A percentile compares a stretch with the other conserved stretches of the same genome.
Conservation (phyloP, 1,140 invertebrate species). For the Pararge aegeria region DNA sequence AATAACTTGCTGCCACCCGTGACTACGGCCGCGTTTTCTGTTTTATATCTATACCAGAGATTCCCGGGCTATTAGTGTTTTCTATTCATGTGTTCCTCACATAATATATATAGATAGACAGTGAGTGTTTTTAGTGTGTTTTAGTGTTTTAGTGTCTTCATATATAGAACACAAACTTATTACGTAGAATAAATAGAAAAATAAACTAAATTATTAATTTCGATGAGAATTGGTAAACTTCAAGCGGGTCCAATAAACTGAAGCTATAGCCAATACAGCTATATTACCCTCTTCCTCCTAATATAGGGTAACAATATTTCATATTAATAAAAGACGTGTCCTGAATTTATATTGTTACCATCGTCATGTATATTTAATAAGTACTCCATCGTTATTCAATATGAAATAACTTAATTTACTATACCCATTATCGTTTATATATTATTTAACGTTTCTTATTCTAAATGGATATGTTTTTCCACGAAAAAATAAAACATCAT, state of each 20-base stretch:
- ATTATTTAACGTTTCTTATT: not conserved
- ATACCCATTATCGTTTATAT: not conserved
- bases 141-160: too few species aligned
- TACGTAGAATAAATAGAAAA: not conserved
- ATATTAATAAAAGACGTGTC: not conserved
- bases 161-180: too few species aligned
- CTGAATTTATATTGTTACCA: not conserved
- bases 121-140: too few species aligned
- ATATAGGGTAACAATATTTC: conserved; percentile 13
- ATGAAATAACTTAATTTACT: not conserved
- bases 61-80: too few species aligned
- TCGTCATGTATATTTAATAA: not conserved
- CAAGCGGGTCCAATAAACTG: conserved; percentile 21
- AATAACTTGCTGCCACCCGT: too few species aligned
- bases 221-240: conserved; percentile 11
- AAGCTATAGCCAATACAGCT: conserved; percentile 22
- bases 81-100: too few species aligned
- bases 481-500: too few species aligned
- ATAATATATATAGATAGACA: too few species aligned
- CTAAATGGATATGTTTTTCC: too few species aligned
- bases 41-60: too few species aligned
- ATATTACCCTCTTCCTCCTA: conserved; percentile 15
- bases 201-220: conserved; percentile 1
- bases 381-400: not conserved
- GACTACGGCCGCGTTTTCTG: too few species aligned